phyloP scores from a whole-genome alignment of 2,888 invertebrate genomes.

The Trisateles emortualis region DNA sequence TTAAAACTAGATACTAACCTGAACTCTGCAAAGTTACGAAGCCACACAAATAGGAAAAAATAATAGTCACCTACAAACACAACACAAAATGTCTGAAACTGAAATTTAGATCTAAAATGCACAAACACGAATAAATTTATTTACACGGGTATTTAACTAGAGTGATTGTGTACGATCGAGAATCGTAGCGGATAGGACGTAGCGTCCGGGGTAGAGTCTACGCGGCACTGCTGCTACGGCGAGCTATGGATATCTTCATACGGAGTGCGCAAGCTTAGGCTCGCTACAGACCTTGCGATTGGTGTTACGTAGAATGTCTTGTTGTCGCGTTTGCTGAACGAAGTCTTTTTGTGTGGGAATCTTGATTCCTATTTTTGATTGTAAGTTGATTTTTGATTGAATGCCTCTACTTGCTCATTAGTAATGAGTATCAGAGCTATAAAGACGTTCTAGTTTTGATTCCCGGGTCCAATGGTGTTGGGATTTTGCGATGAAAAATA shows the following conservation, averaged over 20 bases:
- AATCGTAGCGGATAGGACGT: constrained; percentile 59
- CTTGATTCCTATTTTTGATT: too few relatives aligned
- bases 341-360: too few relatives aligned
- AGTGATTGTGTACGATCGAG: constrained; percentile 46
- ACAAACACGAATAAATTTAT: constrained; percentile 40
- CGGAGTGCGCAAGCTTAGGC: constrained; percentile 64
- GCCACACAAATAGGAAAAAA: constrained; percentile 47
- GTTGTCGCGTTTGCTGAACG: not conserved
- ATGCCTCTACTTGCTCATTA: too few relatives aligned
- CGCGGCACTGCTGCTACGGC: constrained; percentile 66
- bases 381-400: too few relatives aligned
- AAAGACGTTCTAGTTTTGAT: too few relatives aligned
- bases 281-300: constrained; percentile 46
- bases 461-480: too few relatives aligned
- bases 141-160: constrained; percentile 35
- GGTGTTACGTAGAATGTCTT: constrained; percentile 1
- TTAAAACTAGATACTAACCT: constrained; percentile 52
- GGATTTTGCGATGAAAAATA: too few relatives aligned
- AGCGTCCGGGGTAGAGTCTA: constrained; percentile 62
- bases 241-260: constrained; percentile 30
- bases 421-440: too few relatives aligned
- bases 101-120: constrained; percentile 22
- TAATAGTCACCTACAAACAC: constrained; percentile 50
- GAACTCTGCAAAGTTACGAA: constrained; percentile 45
- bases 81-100: constrained; percentile 39